Percentiles rank a stretch among this genome's conserved stretches.
phyloP scores from a whole-genome alignment of 53 echinoderm and acorn worm genomes.

The Glandiceps talaboti region DNA sequence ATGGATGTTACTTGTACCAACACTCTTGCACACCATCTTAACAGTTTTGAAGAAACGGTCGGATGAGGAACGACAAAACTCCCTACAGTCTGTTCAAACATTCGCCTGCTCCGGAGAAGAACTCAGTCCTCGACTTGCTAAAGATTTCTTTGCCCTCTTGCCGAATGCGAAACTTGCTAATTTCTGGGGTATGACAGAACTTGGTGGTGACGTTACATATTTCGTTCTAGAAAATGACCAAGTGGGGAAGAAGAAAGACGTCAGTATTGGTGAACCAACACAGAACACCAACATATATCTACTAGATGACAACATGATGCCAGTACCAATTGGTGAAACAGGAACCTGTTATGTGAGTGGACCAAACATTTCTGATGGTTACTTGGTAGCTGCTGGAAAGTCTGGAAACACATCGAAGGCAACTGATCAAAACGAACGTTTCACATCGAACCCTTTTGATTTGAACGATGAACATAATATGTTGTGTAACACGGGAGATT shows the following conservation, averaged over 20 bases:
- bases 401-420: neutral
- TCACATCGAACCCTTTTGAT: neutral
- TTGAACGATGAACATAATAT: neutral
- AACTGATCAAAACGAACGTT: neutral
- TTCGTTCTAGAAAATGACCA: neutral
- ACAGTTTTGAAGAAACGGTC: neutral
- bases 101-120: neutral
- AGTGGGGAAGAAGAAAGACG: neutral
- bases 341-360: neutral
- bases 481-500: neutral
- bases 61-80: neutral
- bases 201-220: neutral
- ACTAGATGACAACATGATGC: neutral
- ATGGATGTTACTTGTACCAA: neutral
- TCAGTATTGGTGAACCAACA: neutral
- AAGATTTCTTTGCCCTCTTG: neutral
- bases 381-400: neutral
- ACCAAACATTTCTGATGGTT: neutral
- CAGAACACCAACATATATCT: neutral
- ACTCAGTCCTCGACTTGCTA: neutral
- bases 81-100: neutral
- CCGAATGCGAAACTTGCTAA: neutral
- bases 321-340: neutral
- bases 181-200: neutral
- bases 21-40: neutral